Evolutionary conservation across 2,888 invertebrate species (phyloP).

Genomic region (Plebejus anna): DNA sequence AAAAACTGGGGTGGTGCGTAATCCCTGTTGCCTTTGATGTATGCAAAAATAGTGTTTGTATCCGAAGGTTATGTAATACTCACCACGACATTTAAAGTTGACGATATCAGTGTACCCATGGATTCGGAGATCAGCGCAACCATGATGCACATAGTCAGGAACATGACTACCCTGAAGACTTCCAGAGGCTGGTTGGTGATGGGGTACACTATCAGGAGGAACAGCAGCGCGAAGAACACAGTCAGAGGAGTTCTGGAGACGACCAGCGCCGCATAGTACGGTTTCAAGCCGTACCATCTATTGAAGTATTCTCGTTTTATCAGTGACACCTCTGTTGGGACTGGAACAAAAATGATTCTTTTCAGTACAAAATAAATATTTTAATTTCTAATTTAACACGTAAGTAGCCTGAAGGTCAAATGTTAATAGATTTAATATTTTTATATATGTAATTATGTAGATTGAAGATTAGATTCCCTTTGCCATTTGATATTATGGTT

Average conservation of each 20-base stretch:
- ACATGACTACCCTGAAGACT: conserved; percentile 82
- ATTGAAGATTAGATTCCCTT: not conserved
- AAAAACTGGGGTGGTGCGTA: too few relatives aligned
- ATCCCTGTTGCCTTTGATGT: too few relatives aligned
- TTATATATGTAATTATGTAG: not conserved
- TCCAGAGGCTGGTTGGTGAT: conserved; percentile 90
- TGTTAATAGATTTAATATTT: too few relatives aligned
- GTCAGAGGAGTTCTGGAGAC: conserved; percentile 86
- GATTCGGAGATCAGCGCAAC: conserved; percentile 89
- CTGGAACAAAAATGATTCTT: conserved; percentile 68
- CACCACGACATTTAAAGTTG: conserved; percentile 87
- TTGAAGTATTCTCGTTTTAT: conserved; percentile 91
- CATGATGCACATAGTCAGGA: conserved; percentile 84
- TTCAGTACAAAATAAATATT: not conserved
- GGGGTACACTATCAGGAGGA: conserved; percentile 85
- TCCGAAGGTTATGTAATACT: conserved; percentile 52
- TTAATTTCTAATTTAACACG: not conserved
- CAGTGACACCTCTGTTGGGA: conserved; percentile 88
- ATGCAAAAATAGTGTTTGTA: too few relatives aligned
- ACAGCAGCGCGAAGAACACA: conserved; percentile 83
- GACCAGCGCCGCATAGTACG: conserved; percentile 88
- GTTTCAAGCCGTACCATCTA: conserved; percentile 89
- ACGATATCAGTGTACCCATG: conserved; percentile 86
- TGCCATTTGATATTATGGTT: not conserved
- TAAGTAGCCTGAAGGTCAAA: not conserved